These are phyloP conservation scores for Varanus salvator DNA, from an alignment of 2,113 vertebrate genomes.

Conservation along the genomic window DNA sequence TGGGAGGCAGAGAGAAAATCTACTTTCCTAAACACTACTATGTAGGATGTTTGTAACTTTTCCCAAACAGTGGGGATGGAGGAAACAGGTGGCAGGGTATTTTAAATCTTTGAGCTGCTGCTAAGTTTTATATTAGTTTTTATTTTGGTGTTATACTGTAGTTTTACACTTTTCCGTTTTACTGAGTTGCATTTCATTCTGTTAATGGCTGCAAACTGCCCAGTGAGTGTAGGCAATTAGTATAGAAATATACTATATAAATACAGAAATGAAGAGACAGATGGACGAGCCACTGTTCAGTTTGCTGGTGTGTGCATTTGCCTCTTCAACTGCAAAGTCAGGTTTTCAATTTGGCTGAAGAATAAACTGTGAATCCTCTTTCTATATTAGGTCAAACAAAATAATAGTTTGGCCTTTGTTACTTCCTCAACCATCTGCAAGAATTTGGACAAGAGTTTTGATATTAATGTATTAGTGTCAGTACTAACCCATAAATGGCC, in stretches of 20 bases:
- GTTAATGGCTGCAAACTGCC: too few species aligned
- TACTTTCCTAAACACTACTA: neutral
- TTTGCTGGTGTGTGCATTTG: neutral
- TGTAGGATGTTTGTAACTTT: neutral
- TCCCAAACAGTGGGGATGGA: neutral
- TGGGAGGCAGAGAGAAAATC: neutral
- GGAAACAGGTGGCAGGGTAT: neutral
- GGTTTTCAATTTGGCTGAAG: neutral
- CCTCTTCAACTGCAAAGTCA: neutral
- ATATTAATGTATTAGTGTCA: neutral
- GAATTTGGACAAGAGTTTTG: neutral
- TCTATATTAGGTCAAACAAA: neutral
- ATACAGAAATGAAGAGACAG: neutral
- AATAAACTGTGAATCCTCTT: neutral
- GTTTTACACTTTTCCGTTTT: too few species aligned
- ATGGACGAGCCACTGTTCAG: neutral
- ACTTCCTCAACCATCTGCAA: neutral
- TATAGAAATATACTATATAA: too few species aligned
- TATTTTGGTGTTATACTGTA: too few species aligned
- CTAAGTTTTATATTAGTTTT: too few species aligned
- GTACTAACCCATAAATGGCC: neutral
- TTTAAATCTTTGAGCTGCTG: too few species aligned
- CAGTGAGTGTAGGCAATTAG: too few species aligned
- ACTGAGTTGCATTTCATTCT: too few species aligned
- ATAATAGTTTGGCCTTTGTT: neutral